Evolutionary conservation across 1,140 invertebrate genomes (phyloP).

Genomic region (Argopecten irradians): DNA sequence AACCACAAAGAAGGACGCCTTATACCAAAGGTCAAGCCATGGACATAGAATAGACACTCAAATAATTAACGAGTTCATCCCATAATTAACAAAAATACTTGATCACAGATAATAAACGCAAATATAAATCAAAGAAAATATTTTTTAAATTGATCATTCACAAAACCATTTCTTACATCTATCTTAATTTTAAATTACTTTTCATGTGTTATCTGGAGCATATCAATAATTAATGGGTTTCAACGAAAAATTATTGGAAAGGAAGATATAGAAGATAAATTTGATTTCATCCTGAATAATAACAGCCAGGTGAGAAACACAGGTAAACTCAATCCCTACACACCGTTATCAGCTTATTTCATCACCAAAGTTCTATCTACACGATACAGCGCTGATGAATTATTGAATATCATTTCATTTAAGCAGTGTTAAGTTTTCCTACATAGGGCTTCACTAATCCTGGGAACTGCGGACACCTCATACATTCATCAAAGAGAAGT

Average conservation of each 20-base stretch:
- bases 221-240: neutral
- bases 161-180: too few relatives aligned
- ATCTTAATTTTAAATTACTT: too few relatives aligned
- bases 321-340: neutral
- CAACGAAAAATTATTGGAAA: neutral
- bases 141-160: too few relatives aligned
- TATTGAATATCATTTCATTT: conserved; percentile 23
- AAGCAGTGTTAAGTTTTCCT: neutral
- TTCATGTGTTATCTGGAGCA: too few relatives aligned
- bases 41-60: neutral
- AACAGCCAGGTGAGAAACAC: neutral
- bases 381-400: neutral
- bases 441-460: neutral
- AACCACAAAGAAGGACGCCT: neutral
- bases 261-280: neutral
- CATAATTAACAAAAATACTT: neutral
- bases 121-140: neutral
- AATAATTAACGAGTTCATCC: neutral
- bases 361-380: neutral
- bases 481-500: conserved; percentile 11
- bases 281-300: neutral
- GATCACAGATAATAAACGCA: neutral
- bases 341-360: neutral
- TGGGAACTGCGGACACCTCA: neutral
- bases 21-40: neutral